A percentile compares a stretch with the other conserved stretches of the same genome.
phyloP scores from a whole-genome alignment of 2,797 vertebrate species.

The Hemitrygon akajei region DNA sequence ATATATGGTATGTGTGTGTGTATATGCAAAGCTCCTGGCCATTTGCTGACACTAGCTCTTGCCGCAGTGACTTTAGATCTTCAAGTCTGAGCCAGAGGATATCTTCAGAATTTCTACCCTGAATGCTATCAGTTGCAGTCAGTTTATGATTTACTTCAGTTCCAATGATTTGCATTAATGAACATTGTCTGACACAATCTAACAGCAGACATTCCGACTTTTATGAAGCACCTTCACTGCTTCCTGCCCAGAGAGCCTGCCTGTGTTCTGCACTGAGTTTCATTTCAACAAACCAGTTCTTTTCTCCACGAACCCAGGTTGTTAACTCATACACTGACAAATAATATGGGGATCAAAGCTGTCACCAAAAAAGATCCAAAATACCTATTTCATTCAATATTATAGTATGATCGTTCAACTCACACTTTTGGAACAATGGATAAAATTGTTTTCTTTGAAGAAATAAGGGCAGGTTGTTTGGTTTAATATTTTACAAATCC shows the following conservation, averaged over 20 bases:
- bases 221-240: background rate
- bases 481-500: background rate
- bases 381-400: background rate
- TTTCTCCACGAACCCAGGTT: background rate
- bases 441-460: background rate
- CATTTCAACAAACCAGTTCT: background rate
- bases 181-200: background rate
- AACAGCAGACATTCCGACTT: background rate
- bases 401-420: background rate
- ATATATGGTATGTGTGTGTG: too few species aligned
- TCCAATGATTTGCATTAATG: background rate
- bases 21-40: too few species aligned
- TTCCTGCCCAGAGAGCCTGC: background rate
- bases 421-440: background rate
- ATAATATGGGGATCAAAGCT: background rate
- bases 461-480: background rate
- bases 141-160: background rate
- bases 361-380: background rate
- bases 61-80: background rate
- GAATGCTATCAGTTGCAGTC: background rate
- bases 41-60: background rate
- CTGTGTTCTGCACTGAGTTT: background rate
- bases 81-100: background rate
- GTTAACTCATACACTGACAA: background rate
- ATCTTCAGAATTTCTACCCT: background rate